A percentile compares a stretch with the other conserved stretches of the same genome.
phyloP scores from a whole-genome alignment of 2,797 vertebrate species.

The Antrozous pallidus region DNA sequence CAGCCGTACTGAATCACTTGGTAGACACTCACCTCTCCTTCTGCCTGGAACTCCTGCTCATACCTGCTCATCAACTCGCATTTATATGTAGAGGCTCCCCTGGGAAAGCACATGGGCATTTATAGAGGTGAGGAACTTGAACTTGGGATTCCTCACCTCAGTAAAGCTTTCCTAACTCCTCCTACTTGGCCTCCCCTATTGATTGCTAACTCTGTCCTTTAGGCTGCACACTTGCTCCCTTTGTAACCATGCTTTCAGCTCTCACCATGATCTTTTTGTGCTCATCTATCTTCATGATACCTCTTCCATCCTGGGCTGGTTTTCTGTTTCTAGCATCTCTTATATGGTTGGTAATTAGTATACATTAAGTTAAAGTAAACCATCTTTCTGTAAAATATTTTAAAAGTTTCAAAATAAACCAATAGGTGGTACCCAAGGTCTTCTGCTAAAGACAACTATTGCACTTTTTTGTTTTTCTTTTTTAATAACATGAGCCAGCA shows the following conservation, averaged over 20 bases:
- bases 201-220: background rate
- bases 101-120: too few species aligned
- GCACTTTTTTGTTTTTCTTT: background rate
- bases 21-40: background rate
- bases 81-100: too few species aligned
- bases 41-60: background rate
- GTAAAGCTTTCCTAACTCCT: background rate
- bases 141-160: background rate
- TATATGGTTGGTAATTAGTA: background rate
- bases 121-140: background rate
- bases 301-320: background rate
- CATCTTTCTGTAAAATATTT: background rate
- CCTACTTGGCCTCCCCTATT: accelerated
- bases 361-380: background rate
- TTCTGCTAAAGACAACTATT: background rate
- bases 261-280: background rate
- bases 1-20: background rate
- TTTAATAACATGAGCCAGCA: background rate
- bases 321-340: background rate
- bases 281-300: background rate
- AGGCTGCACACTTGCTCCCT: background rate
- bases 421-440: slow-evolving; percentile 30
- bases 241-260: background rate
- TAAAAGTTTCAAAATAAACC: slow-evolving; percentile 6
- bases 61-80: background rate